A percentile compares a stretch with the other conserved stretches of the same genome.
Evolutionary conservation across 2,113 vertebrate genomes (phyloP).

Genomic region (Anoplopoma fimbria): DNA sequence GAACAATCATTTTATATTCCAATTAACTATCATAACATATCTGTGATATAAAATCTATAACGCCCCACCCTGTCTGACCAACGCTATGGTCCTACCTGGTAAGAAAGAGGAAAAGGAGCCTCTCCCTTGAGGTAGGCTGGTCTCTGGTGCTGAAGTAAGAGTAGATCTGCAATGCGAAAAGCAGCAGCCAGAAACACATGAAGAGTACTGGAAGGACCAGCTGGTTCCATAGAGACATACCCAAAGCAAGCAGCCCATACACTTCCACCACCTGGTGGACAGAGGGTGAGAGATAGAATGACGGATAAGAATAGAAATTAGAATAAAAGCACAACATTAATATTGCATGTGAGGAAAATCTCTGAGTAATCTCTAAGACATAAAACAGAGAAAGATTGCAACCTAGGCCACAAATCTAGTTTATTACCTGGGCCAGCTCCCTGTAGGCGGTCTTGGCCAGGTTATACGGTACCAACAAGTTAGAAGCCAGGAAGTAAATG

Average conservation of each 20-base stretch:
- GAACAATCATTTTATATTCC: not conserved
- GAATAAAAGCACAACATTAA: conserved; percentile 20
- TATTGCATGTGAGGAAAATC: conserved; percentile 11
- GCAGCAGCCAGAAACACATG: conserved; percentile 99
- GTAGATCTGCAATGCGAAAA: conserved; percentile 98
- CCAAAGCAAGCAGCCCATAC: conserved; percentile 95
- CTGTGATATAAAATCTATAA: not conserved
- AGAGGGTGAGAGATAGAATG: not conserved
- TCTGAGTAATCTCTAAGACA: conserved; percentile 3
- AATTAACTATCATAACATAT: not conserved
- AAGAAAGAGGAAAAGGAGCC: conserved; percentile 97
- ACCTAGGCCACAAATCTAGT: not conserved
- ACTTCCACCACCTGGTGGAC: conserved; percentile 94
- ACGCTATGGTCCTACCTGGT: conserved; percentile 87
- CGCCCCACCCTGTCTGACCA: not conserved
- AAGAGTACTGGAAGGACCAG: conserved; percentile 97
- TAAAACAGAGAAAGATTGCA: not conserved
- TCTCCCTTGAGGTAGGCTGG: conserved; percentile 95
- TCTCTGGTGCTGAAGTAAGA: conserved; percentile 97
- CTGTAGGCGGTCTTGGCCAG: conserved; percentile 97
- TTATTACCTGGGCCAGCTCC: conserved; percentile 94
- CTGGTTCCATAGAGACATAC: conserved; percentile 99
- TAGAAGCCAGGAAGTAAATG: conserved; percentile 96
- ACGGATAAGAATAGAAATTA: not conserved
- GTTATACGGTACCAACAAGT: conserved; percentile 96